Evolutionary conservation across 2,888 invertebrate genomes (phyloP).

Genomic region (Masnerella sp.): DNA sequence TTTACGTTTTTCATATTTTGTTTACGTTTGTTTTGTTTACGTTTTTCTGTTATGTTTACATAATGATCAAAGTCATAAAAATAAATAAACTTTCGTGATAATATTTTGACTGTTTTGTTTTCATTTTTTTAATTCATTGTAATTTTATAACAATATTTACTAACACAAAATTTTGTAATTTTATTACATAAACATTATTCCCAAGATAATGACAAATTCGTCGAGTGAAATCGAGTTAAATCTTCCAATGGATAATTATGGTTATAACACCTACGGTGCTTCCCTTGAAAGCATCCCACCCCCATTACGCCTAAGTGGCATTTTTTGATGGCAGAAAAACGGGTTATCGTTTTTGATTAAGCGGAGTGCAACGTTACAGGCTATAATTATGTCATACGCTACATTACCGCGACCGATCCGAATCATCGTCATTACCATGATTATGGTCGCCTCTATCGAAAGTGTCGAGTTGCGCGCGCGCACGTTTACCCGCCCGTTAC

Average conservation of each 20-base stretch:
- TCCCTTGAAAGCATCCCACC: conserved; percentile 12
- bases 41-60: too few species aligned
- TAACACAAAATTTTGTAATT: too few species aligned
- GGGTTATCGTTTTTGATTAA: conserved; percentile 46
- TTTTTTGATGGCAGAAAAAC: conserved; percentile 38
- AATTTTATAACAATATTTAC: too few species aligned
- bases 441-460: conserved; percentile 54
- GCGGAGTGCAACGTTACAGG: conserved; percentile 33
- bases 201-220: conserved; percentile 7
- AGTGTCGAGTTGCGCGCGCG: conserved; percentile 53
- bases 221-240: conserved; percentile 23
- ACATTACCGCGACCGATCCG: conserved; percentile 41
- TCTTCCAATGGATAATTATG: conserved; percentile 31
- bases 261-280: conserved; percentile 30
- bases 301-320: conserved; percentile 34
- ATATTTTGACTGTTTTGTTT: too few species aligned
- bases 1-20: too few species aligned
- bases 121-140: too few species aligned
- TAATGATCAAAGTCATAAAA: too few species aligned
- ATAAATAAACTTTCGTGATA: too few species aligned
- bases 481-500: conserved; percentile 53
- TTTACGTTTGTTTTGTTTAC: too few species aligned
- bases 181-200: too few species aligned
- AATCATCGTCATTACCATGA: conserved; percentile 53
- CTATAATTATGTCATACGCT: conserved; percentile 52